Evolutionary conservation across 2,888 invertebrate genomes (phyloP).

Genomic region (Strigamia crassipes): DNA sequence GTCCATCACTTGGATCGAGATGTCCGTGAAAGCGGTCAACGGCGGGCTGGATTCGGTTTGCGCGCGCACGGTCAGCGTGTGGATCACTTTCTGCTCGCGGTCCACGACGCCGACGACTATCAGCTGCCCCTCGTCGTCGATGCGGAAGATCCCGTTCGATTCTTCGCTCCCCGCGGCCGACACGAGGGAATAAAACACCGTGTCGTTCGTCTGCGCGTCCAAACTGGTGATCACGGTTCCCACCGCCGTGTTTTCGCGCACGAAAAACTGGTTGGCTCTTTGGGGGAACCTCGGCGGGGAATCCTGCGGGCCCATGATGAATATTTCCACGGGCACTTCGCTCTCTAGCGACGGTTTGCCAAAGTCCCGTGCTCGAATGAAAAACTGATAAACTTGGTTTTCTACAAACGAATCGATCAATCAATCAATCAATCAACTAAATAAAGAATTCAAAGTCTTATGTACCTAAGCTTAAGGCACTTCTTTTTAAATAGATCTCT

Average conservation of each 20-base stretch:
- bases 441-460: background rate
- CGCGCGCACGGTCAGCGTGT: slow-evolving; percentile 73
- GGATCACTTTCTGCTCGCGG: slow-evolving; percentile 71
- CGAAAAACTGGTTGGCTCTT: slow-evolving; percentile 75
- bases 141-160: slow-evolving; percentile 66
- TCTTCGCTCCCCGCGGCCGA: slow-evolving; percentile 60
- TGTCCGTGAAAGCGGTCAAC: slow-evolving; percentile 71
- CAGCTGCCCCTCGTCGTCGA: slow-evolving; percentile 76
- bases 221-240: slow-evolving; percentile 72
- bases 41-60: slow-evolving; percentile 75
- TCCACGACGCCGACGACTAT: slow-evolving; percentile 74
- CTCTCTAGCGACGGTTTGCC: slow-evolving; percentile 72
- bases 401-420: slow-evolving; percentile 62
- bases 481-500: slow-evolving; percentile 66
- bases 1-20: slow-evolving; percentile 80
- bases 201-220: slow-evolving; percentile 68
- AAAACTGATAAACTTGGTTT: slow-evolving; percentile 81
- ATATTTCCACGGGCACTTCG: slow-evolving; percentile 80
- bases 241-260: slow-evolving; percentile 75
- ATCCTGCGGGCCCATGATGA: slow-evolving; percentile 73
- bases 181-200: slow-evolving; percentile 67
- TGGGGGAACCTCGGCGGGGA: slow-evolving; percentile 75
- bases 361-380: slow-evolving; percentile 83
- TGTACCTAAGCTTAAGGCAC: slow-evolving; percentile 49
- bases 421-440: no score